phyloP scores from a whole-genome alignment of 2,113 vertebrate genomes.

The Hypocryptadius cinnamomeus region DNA sequence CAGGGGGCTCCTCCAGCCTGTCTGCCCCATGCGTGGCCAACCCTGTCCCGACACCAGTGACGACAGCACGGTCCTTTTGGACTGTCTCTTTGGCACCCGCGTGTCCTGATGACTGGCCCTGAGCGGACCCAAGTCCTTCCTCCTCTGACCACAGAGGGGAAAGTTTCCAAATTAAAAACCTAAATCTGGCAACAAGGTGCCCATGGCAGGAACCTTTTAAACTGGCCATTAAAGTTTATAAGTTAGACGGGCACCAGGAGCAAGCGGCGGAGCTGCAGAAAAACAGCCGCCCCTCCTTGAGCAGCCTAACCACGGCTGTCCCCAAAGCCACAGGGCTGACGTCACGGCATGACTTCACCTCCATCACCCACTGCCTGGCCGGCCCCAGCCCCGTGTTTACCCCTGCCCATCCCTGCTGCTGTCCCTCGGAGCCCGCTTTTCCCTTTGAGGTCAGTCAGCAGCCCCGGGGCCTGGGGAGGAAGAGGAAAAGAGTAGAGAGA shows the following conservation, averaged over 20 bases:
- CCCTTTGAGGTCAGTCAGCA: conserved; percentile 52
- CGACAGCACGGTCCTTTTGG: conserved; percentile 52
- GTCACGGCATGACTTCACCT: conserved; percentile 67
- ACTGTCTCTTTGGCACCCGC: conserved; percentile 66
- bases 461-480: conserved; percentile 52
- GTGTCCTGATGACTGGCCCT: conserved; percentile 63
- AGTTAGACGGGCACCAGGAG: conserved; percentile 72
- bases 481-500: conserved; percentile 57
- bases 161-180: conserved; percentile 82
- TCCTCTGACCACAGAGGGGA: conserved; percentile 71
- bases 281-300: conserved; percentile 68
- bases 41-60: not conserved
- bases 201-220: conserved; percentile 78
- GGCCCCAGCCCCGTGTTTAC: conserved; percentile 57
- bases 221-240: conserved; percentile 81
- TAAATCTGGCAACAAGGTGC: conserved; percentile 79
- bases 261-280: conserved; percentile 61
- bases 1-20: not conserved
- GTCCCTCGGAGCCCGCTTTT: conserved; percentile 45
- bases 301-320: conserved; percentile 71
- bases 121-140: conserved; percentile 70
- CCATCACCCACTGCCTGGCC: conserved; percentile 55
- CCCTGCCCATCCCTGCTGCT: conserved; percentile 31
- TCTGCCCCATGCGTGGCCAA: not conserved
- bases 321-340: conserved; percentile 72